Conservation (phyloP, 2,113 vertebrate species). For the Noctilio leporinus region DNA sequence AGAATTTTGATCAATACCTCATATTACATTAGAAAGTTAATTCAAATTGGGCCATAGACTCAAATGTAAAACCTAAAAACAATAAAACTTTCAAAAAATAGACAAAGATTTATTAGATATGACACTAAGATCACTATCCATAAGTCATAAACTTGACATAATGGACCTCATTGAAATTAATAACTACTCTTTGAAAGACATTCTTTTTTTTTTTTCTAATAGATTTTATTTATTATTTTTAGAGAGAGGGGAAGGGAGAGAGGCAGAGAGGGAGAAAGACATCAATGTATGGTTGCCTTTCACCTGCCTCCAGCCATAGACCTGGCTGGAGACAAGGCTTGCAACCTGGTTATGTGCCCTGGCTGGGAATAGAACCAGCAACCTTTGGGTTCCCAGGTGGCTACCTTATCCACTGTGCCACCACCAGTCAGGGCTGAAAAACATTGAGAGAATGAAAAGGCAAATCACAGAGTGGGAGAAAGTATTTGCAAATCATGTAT, state of each 20-base stretch:
- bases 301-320: too few species aligned
- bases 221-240: too few species aligned
- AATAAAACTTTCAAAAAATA: not conserved
- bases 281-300: too few species aligned
- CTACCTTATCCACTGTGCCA: too few species aligned
- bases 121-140: not conserved
- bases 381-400: too few species aligned
- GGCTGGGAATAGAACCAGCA: too few species aligned
- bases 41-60: not conserved
- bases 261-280: too few species aligned
- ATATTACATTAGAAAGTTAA: not conserved
- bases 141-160: conserved; percentile 20
- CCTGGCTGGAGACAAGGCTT: too few species aligned
- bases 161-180: not conserved
- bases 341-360: too few species aligned
- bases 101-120: conserved; percentile 20
- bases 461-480: not conserved
- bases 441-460: conserved; percentile 18
- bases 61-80: conserved; percentile 19
- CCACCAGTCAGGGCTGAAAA: too few species aligned
- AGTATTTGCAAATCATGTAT: not conserved
- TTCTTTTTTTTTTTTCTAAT: too few species aligned
- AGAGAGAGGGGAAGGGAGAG: too few species aligned
- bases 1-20: not conserved
- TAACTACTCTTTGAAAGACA: not conserved